Evolutionary conservation across 2,797 vertebrate genomes (phyloP), one percentile per base, ranked within the genome.

Genomic region (Rhabdophis nuchalis): DNA sequence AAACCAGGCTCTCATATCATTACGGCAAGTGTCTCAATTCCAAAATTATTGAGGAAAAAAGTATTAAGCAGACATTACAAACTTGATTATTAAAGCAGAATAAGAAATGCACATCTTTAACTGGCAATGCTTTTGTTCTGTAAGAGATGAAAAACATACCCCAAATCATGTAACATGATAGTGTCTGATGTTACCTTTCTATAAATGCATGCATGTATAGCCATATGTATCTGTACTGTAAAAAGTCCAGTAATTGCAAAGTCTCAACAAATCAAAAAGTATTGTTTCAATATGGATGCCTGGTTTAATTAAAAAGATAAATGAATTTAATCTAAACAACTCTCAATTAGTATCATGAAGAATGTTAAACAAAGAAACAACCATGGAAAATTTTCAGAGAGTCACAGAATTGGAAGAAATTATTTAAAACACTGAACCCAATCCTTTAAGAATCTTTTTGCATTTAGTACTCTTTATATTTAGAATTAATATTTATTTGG

Each of bases 81-180:
- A 95, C 25, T 90, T 88, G 18, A 92, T 86, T 50, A 96, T 95
- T 91, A 93, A 95, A 95, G 92, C 0, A 50, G 93, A 89, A 61
- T 92, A 85, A 54, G 46, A 95, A 93, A 93, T 82, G 72, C 77
- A 92, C 23, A 1, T 0, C 14, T 87, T 0, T 0, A 92, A 93
- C 92, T 53, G 53, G 1, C 1, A 11, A 41, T 23, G 91, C 93
- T 0, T 64, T 50, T 89, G 58, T 89, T 29, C 57, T 89, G 57
- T 85, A n/a, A 87, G 29, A 23, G n/a, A 53, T 68, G 11, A 86
- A 50, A 56, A 92, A 68, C 72, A 50, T 52, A 12, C 46, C 61
- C 56, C 29, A 85, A 92, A 27, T 12, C 61, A 53, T 90, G 20
- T 58, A 46, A 57, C 56, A 68, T 41, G 46, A 86, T 86, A 89